Evolutionary conservation across 2,797 vertebrate species (phyloP).

Genomic region (Spinus olivaceus): DNA sequence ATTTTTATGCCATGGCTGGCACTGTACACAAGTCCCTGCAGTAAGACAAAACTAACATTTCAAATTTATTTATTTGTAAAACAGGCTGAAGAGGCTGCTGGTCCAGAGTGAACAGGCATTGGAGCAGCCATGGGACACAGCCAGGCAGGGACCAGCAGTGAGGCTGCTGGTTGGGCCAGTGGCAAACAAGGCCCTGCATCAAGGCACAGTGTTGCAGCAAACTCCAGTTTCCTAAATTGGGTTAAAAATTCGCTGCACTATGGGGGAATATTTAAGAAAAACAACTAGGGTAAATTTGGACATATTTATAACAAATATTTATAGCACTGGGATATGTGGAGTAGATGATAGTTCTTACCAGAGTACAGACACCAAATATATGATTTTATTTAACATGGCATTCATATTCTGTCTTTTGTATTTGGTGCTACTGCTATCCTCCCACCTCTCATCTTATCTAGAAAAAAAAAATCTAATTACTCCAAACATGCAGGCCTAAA

Average conservation of each 20-base stretch:
- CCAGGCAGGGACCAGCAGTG: background rate
- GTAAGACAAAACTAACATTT: background rate
- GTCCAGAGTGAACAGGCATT: fast-evolving
- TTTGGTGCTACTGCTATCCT: background rate
- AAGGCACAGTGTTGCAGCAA: background rate
- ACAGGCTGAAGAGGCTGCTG: background rate
- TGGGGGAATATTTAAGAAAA: background rate
- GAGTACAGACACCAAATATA: background rate
- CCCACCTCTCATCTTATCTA: background rate
- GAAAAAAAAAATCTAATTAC: background rate
- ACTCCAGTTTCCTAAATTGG: background rate
- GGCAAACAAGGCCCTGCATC: fast-evolving
- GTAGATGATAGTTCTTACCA: background rate
- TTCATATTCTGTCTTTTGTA: background rate
- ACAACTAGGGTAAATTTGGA: background rate
- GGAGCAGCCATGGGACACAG: background rate
- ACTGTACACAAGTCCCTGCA: no score
- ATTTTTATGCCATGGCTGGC: background rate
- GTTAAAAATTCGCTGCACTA: background rate
- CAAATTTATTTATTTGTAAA: background rate
- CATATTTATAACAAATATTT: background rate
- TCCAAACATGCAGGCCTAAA: background rate
- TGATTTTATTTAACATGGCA: background rate
- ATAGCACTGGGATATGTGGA: background rate
- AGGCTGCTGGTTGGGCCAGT: background rate